phyloP scores from a whole-genome alignment of 1,140 invertebrate genomes.

The Diprion similis region DNA sequence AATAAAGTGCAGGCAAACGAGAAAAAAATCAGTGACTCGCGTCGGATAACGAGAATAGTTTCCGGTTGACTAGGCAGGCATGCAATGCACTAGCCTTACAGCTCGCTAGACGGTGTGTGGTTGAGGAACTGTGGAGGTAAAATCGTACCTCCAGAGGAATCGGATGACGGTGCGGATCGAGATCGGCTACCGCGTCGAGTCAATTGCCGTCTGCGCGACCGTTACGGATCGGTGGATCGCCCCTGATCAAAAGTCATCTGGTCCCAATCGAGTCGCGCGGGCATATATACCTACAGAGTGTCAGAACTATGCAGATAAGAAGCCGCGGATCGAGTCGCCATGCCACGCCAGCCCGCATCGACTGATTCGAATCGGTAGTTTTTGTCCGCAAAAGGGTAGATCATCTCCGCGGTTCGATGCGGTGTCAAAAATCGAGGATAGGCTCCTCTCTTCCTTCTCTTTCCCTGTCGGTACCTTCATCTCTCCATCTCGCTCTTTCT shows the following conservation, averaged over 20 bases:
- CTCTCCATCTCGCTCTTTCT: too few relatives aligned
- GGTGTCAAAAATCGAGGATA: not conserved
- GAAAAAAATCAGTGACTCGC: too few relatives aligned
- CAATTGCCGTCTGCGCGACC: constrained; percentile 21
- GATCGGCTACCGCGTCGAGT: constrained; percentile 30
- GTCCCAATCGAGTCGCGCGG: not conserved
- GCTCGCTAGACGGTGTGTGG: constrained; percentile 17
- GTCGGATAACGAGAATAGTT: too few relatives aligned
- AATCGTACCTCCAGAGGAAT: constrained; percentile 10
- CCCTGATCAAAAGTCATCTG: not conserved
- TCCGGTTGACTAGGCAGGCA: too few relatives aligned
- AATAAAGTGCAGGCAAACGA: too few relatives aligned
- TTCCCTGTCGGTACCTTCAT: not conserved
- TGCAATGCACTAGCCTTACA: constrained; percentile 14
- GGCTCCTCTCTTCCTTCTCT: not conserved
- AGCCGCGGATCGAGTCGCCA: not conserved
- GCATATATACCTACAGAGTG: constrained; percentile 24
- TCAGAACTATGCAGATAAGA: constrained; percentile 29
- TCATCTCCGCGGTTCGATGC: not conserved
- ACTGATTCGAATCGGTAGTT: constrained; percentile 22
- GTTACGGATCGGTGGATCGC: constrained; percentile 25
- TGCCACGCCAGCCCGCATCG: constrained; percentile 1
- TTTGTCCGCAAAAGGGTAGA: not conserved
- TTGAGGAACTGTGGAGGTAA: not conserved
- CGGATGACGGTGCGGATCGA: constrained; percentile 48